Percentiles rank a stretch among this genome's conserved stretches.
phyloP scores from a whole-genome alignment of 2,888 invertebrate species.

The Agrotis exclamationis region DNA sequence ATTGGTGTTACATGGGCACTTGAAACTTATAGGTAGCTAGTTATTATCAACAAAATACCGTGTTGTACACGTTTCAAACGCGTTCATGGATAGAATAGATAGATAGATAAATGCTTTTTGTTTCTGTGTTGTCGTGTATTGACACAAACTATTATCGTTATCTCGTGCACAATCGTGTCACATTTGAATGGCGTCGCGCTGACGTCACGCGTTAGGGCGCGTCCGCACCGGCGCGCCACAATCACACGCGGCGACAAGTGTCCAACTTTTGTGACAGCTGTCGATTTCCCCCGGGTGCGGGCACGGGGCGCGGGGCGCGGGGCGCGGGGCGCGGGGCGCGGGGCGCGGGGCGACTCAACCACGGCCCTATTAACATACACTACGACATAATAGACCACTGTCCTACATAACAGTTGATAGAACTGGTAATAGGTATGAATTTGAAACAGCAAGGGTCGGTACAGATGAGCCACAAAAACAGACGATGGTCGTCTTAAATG shows the following conservation, averaged over 20 bases:
- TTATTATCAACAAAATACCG: constrained; percentile 16
- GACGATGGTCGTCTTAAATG: neutral
- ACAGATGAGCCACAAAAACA: neutral
- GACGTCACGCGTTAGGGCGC: constrained; percentile 35
- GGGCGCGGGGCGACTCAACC: constrained; percentile 55
- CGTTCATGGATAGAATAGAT: neutral
- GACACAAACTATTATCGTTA: constrained; percentile 32
- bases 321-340: constrained; percentile 51
- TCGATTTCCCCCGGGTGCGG: constrained; percentile 68
- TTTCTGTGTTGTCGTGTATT: constrained; percentile 26
- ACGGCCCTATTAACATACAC: constrained; percentile 62
- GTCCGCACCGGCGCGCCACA: constrained; percentile 41
- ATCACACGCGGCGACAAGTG: constrained; percentile 58
- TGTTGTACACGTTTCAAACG: neutral
- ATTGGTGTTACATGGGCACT: neutral
- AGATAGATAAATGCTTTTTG: neutral
- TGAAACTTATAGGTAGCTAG: neutral
- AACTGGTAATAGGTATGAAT: constrained; percentile 4
- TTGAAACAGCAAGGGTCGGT: neutral
- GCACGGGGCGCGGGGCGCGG: constrained; percentile 53
- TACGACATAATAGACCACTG: constrained; percentile 20
- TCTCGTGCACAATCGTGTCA: constrained; percentile 31
- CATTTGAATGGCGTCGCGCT: constrained; percentile 14
- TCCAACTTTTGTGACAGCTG: constrained; percentile 67
- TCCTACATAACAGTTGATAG: constrained; percentile 3